Base-by-base conservation (phyloP, 2,113 vertebrate genomes). In the Forbesichthys agassizii region DNA sequence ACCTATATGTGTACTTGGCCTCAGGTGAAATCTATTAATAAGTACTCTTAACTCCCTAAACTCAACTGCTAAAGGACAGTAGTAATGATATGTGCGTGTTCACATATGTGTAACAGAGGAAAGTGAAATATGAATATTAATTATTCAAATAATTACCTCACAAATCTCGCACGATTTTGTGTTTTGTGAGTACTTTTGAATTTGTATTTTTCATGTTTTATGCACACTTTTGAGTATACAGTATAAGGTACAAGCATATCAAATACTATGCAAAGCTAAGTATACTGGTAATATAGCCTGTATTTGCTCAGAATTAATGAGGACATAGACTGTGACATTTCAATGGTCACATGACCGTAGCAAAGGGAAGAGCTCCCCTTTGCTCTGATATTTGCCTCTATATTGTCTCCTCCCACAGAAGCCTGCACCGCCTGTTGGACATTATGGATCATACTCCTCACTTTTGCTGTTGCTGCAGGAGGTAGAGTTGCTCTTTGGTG, bases 11-110 rank as follows among this genome's bases (percentile, higher is more conserved):
- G n/a, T 18, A 73, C 13, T 1, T 71, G 5, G 0, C 0, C 27
- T 14, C 64, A 79, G 75, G 77, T 87, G 18, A 83, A 66, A n/a
- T 42, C 11, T 47, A 12, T 55, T 48, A 51, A n/a, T 20, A 2
- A 14, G 16, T 51, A 46, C 0, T 13, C n/a, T 33, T 3, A 18
- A 11, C 18, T 0, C 61, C 12, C 16, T 36, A 69, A 8, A 69
- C 48, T 51, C 18, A 27, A 9, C 33, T 48, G 36, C 11, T 36
- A n/a, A 14, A 12, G 8, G 9, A n/a, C 3, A 18, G n/a, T 16
- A 16, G 13, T 14, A 52, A 4, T 12, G 49, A 8, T 12, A 14
- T 14, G 4, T 12, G 13, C 14, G 2, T 52, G 49, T 14, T 12
- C 49, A 12, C 11, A 51, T 6, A 1, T 14, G 49, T 11, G 49